Evolutionary conservation across 2,888 invertebrate species (phyloP).

Genomic region (Acanthosoma haemorrhoidale): DNA sequence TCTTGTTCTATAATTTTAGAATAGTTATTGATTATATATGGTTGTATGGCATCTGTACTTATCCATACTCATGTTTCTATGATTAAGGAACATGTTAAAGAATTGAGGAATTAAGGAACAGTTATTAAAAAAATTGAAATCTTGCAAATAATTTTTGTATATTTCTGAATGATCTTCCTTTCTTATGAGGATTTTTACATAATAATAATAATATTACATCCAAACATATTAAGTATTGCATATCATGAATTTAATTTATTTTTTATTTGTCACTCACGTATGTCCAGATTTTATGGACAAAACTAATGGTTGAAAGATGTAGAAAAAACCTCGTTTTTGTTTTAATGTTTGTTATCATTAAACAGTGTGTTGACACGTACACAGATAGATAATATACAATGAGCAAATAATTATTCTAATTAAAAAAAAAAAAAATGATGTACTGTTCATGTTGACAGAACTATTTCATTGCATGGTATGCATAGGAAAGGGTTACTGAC

Average conservation of each 20-base stretch:
- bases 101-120: no score
- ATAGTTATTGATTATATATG: no score
- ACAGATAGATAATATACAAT: slow-evolving; percentile 6
- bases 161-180: slow-evolving; percentile 15
- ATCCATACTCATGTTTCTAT: no score
- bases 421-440: background rate
- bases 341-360: background rate
- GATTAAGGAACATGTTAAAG: no score
- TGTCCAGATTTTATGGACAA: slow-evolving; percentile 1
- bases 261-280: slow-evolving; percentile 12
- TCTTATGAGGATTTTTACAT: slow-evolving; percentile 14
- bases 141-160: slow-evolving; percentile 18
- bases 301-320: background rate
- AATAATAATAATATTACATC: slow-evolving; percentile 19
- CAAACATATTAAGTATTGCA: slow-evolving; percentile 11
- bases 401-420: slow-evolving; percentile 22
- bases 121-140: background rate
- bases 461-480: background rate
- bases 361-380: slow-evolving; percentile 1
- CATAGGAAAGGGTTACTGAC: background rate
- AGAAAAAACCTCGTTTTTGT: background rate
- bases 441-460: background rate
- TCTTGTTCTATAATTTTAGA: no score
- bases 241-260: slow-evolving; percentile 8
- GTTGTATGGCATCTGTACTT: no score